Base-by-base conservation (phyloP, 1,140 invertebrate species). In the Musca vetustissima region DNA sequence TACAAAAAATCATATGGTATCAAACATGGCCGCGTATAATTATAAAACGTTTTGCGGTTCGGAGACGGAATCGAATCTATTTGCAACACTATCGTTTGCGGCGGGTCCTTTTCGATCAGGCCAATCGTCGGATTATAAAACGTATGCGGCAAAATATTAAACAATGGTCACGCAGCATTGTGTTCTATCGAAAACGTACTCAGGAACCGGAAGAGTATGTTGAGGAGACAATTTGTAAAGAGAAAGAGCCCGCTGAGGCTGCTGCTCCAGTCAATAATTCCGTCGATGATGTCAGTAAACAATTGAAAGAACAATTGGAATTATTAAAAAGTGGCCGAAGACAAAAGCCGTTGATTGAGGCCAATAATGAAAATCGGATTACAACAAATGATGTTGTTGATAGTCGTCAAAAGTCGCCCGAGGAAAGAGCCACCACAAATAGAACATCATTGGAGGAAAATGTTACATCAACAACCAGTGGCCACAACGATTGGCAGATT, bases 261-360 rank as follows among this genome's bases (percentile, higher is more conserved):
- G 32, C 1, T 11, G 50, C 65, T 2, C 22, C 71, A 22, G 15
- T 14, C n/a, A 36, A 36, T 2, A 17, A 28, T 28, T 28, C 28
- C 28, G 14, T 2, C 13, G 77, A 76, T 15, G 79, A 81, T 55
- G 49, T 81, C 22, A 72, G 75, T 22, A 81, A 81, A 57, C 74
- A 78, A 52, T 72, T 81, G 73, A 81, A 81, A 49, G 70, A 81
- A 61, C 79, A 81, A 61, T 68, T 81, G 64, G 77, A 79, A 66
- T 50, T 81, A 22, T 69, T 81, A 0, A 78, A 80, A 49, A 65
- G 15, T 49, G 57, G 28, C 3, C 9, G 57, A 32, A 61, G 57
- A 21, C 28, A 19, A 17, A 19, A 36, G 17, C 25, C 25, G 21
- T 61, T 61, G 21, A 61, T 61, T 43, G 11, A 11, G 21, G n/a